phyloP scores from a whole-genome alignment of 1,140 invertebrate genomes.

The Nylanderia fulva region DNA sequence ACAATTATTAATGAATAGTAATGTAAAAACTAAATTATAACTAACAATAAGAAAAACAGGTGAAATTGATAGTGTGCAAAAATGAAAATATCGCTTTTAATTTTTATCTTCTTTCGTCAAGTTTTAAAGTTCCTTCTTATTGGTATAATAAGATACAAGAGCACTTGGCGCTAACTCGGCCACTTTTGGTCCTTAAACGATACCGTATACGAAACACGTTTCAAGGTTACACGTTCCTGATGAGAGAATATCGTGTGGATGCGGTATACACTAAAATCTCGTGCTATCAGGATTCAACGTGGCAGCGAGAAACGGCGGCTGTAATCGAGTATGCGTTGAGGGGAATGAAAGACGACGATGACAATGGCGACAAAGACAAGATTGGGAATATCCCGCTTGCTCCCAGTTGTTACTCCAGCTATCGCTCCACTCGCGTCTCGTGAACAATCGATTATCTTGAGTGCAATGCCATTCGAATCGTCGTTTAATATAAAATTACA shows the following conservation, averaged over 20 bases:
- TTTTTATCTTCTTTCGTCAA: background rate
- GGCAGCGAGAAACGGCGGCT: conserved; percentile 58
- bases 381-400: conserved; percentile 56
- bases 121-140: conserved; percentile 1
- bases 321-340: conserved; percentile 75
- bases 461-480: background rate
- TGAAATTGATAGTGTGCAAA: background rate
- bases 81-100: background rate
- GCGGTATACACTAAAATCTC: conserved; percentile 74
- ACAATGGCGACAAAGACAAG: background rate
- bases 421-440: background rate
- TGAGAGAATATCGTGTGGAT: conserved; percentile 70
- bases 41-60: background rate
- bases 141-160: background rate
- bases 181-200: conserved; percentile 45
- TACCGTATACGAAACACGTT: conserved; percentile 63
- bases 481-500: conserved; percentile 24
- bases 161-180: conserved; percentile 45
- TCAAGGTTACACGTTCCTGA: conserved; percentile 65
- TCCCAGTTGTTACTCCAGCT: conserved; percentile 32
- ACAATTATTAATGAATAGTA: background rate
- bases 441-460: conserved; percentile 37
- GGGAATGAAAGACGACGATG: conserved; percentile 52
- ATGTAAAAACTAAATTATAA: background rate
- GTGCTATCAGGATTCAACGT: conserved; percentile 77